Base-by-base conservation (phyloP, 2,797 vertebrate genomes). In the Danio albolineatus region DNA sequence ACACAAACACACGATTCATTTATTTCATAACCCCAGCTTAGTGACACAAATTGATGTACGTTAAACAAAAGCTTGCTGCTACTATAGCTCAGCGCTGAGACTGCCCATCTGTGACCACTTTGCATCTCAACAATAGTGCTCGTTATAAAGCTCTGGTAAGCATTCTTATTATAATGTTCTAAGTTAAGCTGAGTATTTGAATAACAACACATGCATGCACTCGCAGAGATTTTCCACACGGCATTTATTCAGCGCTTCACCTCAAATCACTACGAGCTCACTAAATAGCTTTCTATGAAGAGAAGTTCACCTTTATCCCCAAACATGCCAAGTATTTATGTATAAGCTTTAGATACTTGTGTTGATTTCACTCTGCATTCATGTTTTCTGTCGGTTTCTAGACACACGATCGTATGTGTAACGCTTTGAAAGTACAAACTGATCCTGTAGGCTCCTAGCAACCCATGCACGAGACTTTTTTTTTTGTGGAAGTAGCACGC, bases 361-460 rank as follows among this genome's bases (percentile, higher is more conserved):
- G 81, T 83, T 83, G 83, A 83, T 80, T 86, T 82, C 54, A 73
- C 36, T 43, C 59, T 13, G 16, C 7, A 28, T 54, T 49, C 71
- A 46, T 65, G 21, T 54, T 43, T 39, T 46, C 17, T 43, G 44
- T 54, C 38, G 13, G 61, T 56, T 65, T 56, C 17, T 36, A 65
- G 7, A 2, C 38, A 41, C 71, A 21, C 13, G 54, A 13, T 7
- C 36, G 5, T 12, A 17, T 8, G 6, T 28, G 3, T 28, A 28
- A 28, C 28, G 28, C 28, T 28, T 28, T 28, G 8, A 28, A 75
- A 43, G 13, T 19, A 21, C 38, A 51, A 62, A 51, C 28, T 10
- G 48, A 10, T 74, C 21, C n/a, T 74, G 0, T n/a, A 38, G 14
- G 39, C 39, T 44, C 56, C 88, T 2, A 21, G 19, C 38, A 78